These are phyloP conservation scores for Petrocephalus schoutedeni DNA, from an alignment of 2,797 vertebrate genomes.

Conservation along the genomic window DNA sequence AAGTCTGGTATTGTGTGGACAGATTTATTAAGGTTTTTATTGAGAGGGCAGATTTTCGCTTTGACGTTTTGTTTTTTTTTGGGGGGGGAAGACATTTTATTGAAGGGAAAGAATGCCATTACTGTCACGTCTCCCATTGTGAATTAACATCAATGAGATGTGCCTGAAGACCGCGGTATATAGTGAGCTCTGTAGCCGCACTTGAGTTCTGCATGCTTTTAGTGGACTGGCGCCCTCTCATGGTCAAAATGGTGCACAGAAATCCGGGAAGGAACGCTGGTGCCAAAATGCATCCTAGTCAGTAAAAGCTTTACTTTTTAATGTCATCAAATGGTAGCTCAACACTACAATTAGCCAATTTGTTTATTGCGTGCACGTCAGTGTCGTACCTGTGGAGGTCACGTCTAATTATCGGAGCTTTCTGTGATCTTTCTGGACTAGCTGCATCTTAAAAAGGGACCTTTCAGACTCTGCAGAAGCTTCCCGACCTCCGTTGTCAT, in stretches of 20 bases:
- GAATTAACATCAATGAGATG: slow-evolving; percentile 20
- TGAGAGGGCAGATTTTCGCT: slow-evolving; percentile 22
- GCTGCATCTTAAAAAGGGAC: background rate
- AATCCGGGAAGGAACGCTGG: background rate
- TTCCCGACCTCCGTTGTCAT: background rate
- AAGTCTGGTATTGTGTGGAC: slow-evolving; percentile 38
- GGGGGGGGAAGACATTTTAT: background rate
- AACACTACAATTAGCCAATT: background rate
- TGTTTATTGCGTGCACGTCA: background rate
- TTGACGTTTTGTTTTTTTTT: slow-evolving; percentile 31
- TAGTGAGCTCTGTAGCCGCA: background rate
- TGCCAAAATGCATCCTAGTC: background rate
- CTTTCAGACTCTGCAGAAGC: background rate
- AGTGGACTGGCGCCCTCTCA: slow-evolving; percentile 17
- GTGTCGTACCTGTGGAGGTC: background rate
- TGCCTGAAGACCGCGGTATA: background rate
- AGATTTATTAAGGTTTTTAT: slow-evolving; percentile 28
- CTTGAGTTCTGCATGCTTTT: background rate
- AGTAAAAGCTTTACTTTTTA: background rate
- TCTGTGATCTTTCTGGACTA: background rate
- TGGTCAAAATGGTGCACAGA: background rate
- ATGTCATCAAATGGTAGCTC: background rate
- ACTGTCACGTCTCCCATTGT: slow-evolving; percentile 1
- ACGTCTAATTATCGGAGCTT: background rate
- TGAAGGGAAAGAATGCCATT: slow-evolving; percentile 11